Conservation (phyloP, 2,113 vertebrate genomes). For the Cettia cetti region DNA sequence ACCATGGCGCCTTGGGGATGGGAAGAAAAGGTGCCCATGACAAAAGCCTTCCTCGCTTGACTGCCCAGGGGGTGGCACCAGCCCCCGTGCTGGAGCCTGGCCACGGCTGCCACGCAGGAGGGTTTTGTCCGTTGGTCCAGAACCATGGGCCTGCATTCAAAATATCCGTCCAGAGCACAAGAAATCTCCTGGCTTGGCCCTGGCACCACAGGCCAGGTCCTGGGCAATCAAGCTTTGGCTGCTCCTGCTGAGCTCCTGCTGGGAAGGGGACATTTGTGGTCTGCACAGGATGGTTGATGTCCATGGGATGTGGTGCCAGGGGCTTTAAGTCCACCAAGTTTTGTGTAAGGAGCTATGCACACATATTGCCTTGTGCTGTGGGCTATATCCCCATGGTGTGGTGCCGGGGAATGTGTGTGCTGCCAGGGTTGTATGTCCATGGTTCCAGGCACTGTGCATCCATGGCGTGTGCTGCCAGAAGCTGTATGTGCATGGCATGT, state of each 20-base stretch:
- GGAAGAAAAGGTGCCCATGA: background rate
- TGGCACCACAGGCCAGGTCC: fast-evolving
- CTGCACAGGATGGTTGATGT: fast-evolving
- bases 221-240: background rate
- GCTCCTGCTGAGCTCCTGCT: background rate
- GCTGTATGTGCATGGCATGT: background rate
- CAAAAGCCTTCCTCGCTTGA: conserved; percentile 16
- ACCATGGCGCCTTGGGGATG: background rate
- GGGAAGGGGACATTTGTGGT: background rate
- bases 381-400: fast-evolving
- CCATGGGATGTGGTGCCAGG: fast-evolving
- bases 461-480: background rate
- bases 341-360: background rate
- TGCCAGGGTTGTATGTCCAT: fast-evolving
- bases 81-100: background rate
- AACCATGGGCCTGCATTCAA: background rate
- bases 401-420: fast-evolving
- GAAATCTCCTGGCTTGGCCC: background rate
- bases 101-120: background rate
- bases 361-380: background rate
- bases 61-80: background rate
- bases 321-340: background rate
- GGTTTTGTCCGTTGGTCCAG: background rate
- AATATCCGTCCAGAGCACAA: background rate
- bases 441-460: fast-evolving